Conservation (phyloP, 2,888 invertebrate genomes). For the Dolichopus griseipennis region DNA sequence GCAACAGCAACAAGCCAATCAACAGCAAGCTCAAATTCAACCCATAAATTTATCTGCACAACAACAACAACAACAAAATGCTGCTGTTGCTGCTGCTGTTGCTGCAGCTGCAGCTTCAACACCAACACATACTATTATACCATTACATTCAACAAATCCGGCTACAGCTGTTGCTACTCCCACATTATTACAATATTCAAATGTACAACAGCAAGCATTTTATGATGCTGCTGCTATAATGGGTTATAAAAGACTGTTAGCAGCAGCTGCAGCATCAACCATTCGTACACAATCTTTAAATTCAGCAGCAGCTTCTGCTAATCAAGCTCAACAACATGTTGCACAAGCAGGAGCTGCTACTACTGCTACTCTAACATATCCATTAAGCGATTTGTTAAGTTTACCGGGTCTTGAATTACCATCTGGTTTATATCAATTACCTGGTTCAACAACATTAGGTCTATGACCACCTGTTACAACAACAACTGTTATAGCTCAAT, state of each 20-base stretch:
- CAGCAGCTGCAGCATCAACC: constrained; percentile 40
- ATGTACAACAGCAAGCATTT: constrained; percentile 46
- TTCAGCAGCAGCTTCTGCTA: constrained; percentile 42
- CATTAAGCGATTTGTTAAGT: constrained; percentile 62
- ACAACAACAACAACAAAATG: constrained; percentile 40
- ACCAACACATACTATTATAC: constrained; percentile 32
- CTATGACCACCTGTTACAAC: constrained; percentile 49
- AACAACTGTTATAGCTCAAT: constrained; percentile 41
- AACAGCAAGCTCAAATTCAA: background rate
- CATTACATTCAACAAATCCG: constrained; percentile 24
- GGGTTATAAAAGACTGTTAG: constrained; percentile 41
- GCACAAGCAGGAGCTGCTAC: constrained; percentile 41
- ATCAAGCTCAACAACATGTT: constrained; percentile 37
- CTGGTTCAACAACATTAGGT: constrained; percentile 58
- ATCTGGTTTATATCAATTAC: constrained; percentile 58
- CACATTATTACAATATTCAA: constrained; percentile 48
- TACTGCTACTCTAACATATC: constrained; percentile 55
- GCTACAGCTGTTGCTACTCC: constrained; percentile 44
- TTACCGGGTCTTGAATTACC: constrained; percentile 57
- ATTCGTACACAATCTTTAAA: constrained; percentile 33
- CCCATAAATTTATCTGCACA: constrained; percentile 19
- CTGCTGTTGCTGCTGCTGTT: constrained; percentile 32
- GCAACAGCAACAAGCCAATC: constrained; percentile 27
- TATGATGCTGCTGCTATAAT: constrained; percentile 41
- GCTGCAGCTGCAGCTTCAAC: constrained; percentile 27